Percentiles rank a stretch among this genome's conserved stretches.
phyloP scores from a whole-genome alignment of 2,113 vertebrate genomes.

The Dendropsophus ebraccatus region DNA sequence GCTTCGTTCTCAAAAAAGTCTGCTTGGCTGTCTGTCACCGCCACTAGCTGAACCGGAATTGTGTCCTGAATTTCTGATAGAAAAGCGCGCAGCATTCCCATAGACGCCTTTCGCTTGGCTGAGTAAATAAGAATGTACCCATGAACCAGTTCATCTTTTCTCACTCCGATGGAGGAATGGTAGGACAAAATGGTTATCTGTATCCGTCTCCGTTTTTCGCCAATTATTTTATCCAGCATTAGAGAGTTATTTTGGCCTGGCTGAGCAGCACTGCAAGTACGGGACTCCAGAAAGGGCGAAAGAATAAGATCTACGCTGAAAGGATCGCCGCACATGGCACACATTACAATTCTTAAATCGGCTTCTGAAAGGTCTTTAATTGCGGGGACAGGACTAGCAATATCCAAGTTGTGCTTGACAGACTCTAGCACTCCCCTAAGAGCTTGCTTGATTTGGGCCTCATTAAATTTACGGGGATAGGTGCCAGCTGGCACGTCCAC shows the following conservation, averaged over 20 bases:
- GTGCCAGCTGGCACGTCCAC: constrained; percentile 91
- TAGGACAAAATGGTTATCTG: constrained; percentile 96
- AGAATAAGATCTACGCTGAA: constrained; percentile 98
- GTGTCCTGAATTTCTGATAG: constrained; percentile 96
- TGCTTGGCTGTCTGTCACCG: constrained; percentile 96
- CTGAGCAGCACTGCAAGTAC: constrained; percentile 93
- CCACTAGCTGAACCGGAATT: constrained; percentile 96
- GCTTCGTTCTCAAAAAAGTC: constrained; percentile 98
- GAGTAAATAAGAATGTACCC: constrained; percentile 98
- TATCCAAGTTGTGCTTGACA: constrained; percentile 92
- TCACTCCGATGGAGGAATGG: constrained; percentile 94
- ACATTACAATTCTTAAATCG: constrained; percentile 96
- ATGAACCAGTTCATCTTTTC: constrained; percentile 98
- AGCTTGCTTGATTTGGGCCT: constrained; percentile 94
- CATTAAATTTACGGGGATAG: constrained; percentile 95
- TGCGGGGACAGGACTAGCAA: constrained; percentile 86
- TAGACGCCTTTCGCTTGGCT: constrained; percentile 94
- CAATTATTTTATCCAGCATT: constrained; percentile 96
- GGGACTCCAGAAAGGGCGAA: constrained; percentile 96
- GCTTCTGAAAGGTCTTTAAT: constrained; percentile 97
- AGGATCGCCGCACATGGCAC: constrained; percentile 97
- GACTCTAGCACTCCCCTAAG: constrained; percentile 91
- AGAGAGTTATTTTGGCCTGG: constrained; percentile 94
- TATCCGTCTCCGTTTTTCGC: constrained; percentile 90
- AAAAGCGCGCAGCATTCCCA: constrained; percentile 97